Conservation (phyloP, 2,113 vertebrate genomes). For the Hucho hucho region DNA sequence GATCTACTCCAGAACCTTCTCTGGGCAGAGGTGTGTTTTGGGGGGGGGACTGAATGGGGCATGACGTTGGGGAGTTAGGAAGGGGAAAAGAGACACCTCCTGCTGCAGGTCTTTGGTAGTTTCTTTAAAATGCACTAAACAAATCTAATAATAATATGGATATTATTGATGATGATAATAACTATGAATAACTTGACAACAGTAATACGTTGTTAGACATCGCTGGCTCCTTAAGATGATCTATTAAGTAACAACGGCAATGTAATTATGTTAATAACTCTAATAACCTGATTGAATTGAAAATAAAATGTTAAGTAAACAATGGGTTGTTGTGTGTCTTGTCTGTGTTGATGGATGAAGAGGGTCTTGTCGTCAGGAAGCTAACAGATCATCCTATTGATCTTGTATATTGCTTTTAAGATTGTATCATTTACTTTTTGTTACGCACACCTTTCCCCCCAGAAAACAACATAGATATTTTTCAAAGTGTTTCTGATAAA, state of each 20-base stretch:
- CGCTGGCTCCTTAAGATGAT: slow-evolving; percentile 48
- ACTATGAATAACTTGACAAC: slow-evolving; percentile 48
- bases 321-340: background rate
- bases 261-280: slow-evolving; percentile 61
- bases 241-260: slow-evolving; percentile 57
- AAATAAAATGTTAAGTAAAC: slow-evolving; percentile 59
- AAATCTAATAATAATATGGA: slow-evolving; percentile 36
- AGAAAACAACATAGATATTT: too few species aligned
- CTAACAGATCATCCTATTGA: too few species aligned
- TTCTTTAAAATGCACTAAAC: slow-evolving; percentile 48
- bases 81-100: slow-evolving; percentile 11
- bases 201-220: slow-evolving; percentile 57
- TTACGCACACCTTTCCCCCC: too few species aligned
- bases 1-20: background rate
- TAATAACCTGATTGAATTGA: slow-evolving; percentile 64
- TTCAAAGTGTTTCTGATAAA: too few species aligned
- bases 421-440: too few species aligned
- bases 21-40: background rate
- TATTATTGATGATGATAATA: slow-evolving; percentile 35
- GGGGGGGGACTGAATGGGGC: background rate
- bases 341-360: slow-evolving; percentile 1
- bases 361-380: background rate
- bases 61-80: background rate
- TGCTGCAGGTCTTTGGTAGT: slow-evolving; percentile 38
- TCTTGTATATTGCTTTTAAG: too few species aligned